Base-by-base conservation (phyloP, 1,140 invertebrate genomes). In the Papilio machaon region DNA sequence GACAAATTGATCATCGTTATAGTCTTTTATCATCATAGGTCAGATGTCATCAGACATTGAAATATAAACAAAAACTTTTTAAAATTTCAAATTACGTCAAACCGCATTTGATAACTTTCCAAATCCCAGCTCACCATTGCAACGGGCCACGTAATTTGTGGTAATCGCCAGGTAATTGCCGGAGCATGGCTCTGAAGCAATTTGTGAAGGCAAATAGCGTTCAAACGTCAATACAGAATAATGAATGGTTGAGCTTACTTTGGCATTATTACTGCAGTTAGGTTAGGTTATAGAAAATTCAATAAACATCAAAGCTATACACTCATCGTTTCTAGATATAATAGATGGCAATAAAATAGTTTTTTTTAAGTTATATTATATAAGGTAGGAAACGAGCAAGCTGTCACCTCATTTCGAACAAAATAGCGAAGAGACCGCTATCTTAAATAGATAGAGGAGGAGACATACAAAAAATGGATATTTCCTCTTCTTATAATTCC, bases 201-300 rank as follows among this genome's bases (percentile, higher is more conserved):
- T 76, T 52, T 76, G 74, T 76, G 47, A 23, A 54, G 19, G 47
- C 64, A 70, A 70, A 70, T 70, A 52, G 13, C n/a, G 47, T 49
- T 76, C 13, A 76, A 49, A 76, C 74, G 47, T 76, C 74, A 76
- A 76, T 23, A 52, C 46, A 23, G 23, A 76, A 52, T 76, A 52
- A 76, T 76, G 47, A 76, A 52, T 47, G 74, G 43, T 52, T 30
- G 19, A 76, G 74, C 10, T 52, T 76, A 54, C 46, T 46, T 43
- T 47, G n/a, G 11, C 73, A 49, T 49, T 75, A 23, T 43, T 52
- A 23, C 46, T 19, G 30, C 30, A 15, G 5, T 35, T 64, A 64
- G 9, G 10, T 64, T 70, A 5, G 15, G 23, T 13, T 64, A 13
- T 64, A 13, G 10, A 64, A 64, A 64, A 64, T 30, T 30, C 10